Percentiles rank a stretch among this genome's conserved stretches.
phyloP scores from a whole-genome alignment of 1,140 invertebrate species.

The Drosophila ironensis region DNA sequence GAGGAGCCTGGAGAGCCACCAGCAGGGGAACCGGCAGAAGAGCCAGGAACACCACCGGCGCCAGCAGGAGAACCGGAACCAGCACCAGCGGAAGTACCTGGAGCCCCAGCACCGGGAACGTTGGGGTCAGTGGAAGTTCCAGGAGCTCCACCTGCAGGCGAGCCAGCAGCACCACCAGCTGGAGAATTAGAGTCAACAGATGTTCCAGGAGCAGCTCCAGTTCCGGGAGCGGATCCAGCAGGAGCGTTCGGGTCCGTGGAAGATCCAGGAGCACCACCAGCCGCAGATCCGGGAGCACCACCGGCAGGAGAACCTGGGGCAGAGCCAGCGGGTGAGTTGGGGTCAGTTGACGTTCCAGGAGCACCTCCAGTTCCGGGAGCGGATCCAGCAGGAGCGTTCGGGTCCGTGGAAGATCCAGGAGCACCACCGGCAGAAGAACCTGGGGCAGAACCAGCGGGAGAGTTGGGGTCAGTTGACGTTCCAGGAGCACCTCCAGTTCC shows the following conservation, averaged over 20 bases:
- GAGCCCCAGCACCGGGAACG: not conserved
- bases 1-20: conserved; percentile 15
- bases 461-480: conserved; percentile 1
- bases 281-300: conserved; percentile 24
- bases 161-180: not conserved
- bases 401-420: conserved; percentile 2
- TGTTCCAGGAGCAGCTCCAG: not conserved
- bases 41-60: not conserved
- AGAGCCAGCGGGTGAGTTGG: conserved; percentile 4
- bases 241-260: conserved; percentile 7
- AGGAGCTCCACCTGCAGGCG: not conserved
- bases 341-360: not conserved
- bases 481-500: not conserved
- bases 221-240: not conserved
- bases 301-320: not conserved
- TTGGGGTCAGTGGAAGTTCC: conserved; percentile 11
- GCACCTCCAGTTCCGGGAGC: conserved; percentile 1
- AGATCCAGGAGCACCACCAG: not conserved
- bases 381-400: conserved; percentile 4
- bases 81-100: not conserved
- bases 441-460: not conserved
- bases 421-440: not conserved
- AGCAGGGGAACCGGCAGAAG: not conserved
- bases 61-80: not conserved
- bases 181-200: not conserved